Evolutionary conservation across 2,113 vertebrate genomes (phyloP).

Genomic region (Actenoides hombroni): DNA sequence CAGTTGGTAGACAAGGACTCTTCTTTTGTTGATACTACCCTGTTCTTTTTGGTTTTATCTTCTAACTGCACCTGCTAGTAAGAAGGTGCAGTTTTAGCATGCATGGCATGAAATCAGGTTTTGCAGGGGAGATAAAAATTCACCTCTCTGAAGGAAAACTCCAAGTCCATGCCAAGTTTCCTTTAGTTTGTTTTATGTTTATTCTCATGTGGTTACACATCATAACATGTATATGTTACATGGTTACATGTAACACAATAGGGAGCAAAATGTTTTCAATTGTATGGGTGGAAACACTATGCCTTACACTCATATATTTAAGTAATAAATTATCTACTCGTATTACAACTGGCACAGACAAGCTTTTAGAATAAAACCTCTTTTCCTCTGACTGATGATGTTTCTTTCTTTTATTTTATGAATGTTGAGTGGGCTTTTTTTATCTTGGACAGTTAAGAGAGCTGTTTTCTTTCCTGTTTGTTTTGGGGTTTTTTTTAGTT

Average conservation of each 20-base stretch:
- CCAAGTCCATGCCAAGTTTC: accelerated
- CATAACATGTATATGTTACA: neutral
- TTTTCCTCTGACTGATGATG: neutral
- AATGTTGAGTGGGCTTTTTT: neutral
- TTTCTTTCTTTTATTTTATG: neutral
- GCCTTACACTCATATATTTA: neutral
- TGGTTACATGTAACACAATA: neutral
- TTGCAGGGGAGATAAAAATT: neutral
- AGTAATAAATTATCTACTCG: neutral
- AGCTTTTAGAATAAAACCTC: neutral
- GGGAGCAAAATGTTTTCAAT: neutral
- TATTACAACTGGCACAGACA: neutral
- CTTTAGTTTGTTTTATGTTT: neutral
- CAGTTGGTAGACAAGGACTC: neutral
- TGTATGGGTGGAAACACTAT: neutral
- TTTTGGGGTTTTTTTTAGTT: neutral
- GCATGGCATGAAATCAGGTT: neutral
- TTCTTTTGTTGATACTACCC: neutral
- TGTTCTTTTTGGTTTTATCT: neutral
- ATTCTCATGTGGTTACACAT: neutral
- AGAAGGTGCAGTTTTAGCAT: neutral
- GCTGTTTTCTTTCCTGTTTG: neutral
- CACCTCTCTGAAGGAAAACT: neutral
- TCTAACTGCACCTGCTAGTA: neutral
- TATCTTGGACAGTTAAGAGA: neutral